These are phyloP conservation scores for Hedychridium roseum DNA, from an alignment of 2,888 invertebrate genomes.

Conservation along the genomic window DNA sequence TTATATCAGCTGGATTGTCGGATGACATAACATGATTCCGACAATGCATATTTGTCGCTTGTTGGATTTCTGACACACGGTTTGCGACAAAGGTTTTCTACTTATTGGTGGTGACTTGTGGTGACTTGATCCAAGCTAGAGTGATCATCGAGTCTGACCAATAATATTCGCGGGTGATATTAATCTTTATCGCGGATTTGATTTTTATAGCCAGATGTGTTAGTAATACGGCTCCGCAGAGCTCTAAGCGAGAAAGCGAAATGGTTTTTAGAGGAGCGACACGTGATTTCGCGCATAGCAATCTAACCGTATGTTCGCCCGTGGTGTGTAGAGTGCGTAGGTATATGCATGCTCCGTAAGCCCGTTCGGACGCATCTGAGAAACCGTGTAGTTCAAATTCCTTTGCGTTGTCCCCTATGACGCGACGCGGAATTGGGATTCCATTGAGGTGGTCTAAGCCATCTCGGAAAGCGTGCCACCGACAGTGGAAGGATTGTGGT, in stretches of 20 bases:
- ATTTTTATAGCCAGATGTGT: neutral
- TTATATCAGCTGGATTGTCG: slow-evolving; percentile 14
- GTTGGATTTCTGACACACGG: slow-evolving; percentile 14
- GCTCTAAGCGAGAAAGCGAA: neutral
- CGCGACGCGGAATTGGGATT: neutral
- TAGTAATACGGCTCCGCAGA: slow-evolving; percentile 1
- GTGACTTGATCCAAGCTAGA: slow-evolving; percentile 12
- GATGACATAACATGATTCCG: slow-evolving; percentile 15
- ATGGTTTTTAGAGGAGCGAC: slow-evolving; percentile 4
- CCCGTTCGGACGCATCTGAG: neutral
- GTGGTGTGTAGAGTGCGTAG: neutral
- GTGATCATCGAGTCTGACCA: slow-evolving; percentile 19
- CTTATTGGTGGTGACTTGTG: neutral
- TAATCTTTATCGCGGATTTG: neutral
- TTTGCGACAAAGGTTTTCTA: slow-evolving; percentile 19
- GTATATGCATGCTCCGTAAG: slow-evolving; percentile 2
- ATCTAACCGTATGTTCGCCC: no score
- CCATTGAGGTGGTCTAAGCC: neutral
- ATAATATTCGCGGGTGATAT: neutral
- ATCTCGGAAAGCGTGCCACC: neutral
- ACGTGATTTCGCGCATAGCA: slow-evolving; percentile 1
- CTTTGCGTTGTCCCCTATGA: neutral
- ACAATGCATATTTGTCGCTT: neutral
- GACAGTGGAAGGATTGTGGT: slow-evolving; percentile 5
- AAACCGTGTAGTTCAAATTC: neutral